Evolutionary conservation across 1,140 invertebrate genomes (phyloP).

Genomic region (Prorops nasuta): DNA sequence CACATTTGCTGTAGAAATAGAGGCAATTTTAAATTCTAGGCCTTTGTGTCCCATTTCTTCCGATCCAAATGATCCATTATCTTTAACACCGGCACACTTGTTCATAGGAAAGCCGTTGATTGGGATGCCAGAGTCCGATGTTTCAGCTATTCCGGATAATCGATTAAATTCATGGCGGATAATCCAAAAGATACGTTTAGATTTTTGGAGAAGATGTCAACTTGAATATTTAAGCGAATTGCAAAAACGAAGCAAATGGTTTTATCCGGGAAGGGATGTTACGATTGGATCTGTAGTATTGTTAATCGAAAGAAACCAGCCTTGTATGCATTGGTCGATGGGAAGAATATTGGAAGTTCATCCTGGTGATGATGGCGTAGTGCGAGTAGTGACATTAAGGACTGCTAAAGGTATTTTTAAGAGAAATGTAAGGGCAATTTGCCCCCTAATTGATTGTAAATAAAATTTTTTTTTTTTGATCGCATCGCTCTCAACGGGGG

Average conservation of each 20-base stretch:
- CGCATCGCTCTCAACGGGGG: too few relatives aligned
- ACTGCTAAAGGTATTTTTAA: background rate
- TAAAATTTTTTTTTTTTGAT: too few relatives aligned
- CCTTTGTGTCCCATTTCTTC: constrained; percentile 8
- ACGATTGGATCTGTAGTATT: background rate
- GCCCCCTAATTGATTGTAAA: too few relatives aligned
- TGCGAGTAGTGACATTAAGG: background rate
- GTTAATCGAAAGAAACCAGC: background rate
- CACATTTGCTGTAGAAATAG: constrained; percentile 19
- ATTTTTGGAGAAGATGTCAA: background rate
- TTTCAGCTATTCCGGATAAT: background rate
- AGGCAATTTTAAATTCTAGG: constrained; percentile 5
- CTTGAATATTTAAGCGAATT: background rate
- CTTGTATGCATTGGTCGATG: background rate
- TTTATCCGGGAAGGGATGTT: background rate
- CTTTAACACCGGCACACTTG: background rate
- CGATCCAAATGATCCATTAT: constrained; percentile 1
- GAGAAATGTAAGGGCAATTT: too few relatives aligned
- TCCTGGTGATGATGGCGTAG: background rate
- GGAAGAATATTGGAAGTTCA: background rate
- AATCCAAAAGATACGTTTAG: background rate
- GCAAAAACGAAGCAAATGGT: background rate
- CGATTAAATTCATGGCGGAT: background rate
- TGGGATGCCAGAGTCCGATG: background rate
- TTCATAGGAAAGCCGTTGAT: background rate